Conservation (phyloP, 2,113 vertebrate species). For the Rafetus swinhoei region DNA sequence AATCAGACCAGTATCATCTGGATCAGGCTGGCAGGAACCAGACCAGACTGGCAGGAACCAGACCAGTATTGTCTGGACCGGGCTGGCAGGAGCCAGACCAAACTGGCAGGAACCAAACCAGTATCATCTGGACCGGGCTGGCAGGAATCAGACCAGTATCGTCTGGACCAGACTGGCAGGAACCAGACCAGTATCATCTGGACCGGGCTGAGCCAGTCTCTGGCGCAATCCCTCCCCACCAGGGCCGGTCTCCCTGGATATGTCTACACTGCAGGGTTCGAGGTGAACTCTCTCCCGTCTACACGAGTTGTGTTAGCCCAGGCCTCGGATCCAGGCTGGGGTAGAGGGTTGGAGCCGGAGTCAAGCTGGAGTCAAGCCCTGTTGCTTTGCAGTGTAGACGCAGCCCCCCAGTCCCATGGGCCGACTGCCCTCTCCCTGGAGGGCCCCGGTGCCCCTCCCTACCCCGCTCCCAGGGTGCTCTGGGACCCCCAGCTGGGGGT, state of each 20-base stretch:
- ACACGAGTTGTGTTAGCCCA: not conserved
- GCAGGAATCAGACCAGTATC: not conserved
- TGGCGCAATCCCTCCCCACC: rapidly evolving
- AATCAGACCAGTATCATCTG: not conserved
- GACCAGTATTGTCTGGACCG: too few species aligned
- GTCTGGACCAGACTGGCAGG: conserved; percentile 4
- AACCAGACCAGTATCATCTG: too few species aligned
- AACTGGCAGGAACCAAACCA: too few species aligned
- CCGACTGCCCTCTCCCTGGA: not conserved
- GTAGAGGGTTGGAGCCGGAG: not conserved
- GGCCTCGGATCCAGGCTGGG: not conserved
- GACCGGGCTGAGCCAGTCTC: rapidly evolving
- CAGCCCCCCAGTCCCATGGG: not conserved
- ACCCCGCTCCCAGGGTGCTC: rapidly evolving
- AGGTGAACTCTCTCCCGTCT: not conserved
- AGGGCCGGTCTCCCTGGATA: too few species aligned
- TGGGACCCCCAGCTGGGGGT: not conserved
- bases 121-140: too few species aligned
- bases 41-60: too few species aligned
- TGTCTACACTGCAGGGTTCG: too few species aligned
- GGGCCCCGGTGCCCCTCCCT: not conserved
- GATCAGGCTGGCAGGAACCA: conserved; percentile 17
- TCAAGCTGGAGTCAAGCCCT: not conserved
- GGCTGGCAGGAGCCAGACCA: too few species aligned
- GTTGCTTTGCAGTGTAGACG: not conserved